Base-by-base conservation (phyloP, 2,113 vertebrate species). In the Pampusana beccarii region DNA sequence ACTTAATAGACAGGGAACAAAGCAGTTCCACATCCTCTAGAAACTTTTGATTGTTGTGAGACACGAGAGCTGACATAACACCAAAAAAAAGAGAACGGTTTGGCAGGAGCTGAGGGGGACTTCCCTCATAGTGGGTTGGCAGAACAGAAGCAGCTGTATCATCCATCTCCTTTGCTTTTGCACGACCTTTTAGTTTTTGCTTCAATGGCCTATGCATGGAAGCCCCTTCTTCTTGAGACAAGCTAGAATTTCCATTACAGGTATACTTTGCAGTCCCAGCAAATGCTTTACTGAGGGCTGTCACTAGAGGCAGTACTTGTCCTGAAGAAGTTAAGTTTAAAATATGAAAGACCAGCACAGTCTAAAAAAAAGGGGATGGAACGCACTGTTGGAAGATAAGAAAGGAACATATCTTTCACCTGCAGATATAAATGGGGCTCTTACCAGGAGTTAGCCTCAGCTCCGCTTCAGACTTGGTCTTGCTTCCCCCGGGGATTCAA, bases 21-120 rank as follows among this genome's bases (percentile, higher is more conserved):
- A 72, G 75, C 26, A 88, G 64, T 84, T 91, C 91, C 67, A 80
- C 40, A 80, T 78, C 67, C 86, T 92, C 89, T 53, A 65, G 54
- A 80, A 92, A 83, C 19, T 80, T 77, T 50, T 80, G 48, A 69
- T 28, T 79, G 50, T 36, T 73, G 40, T 1, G 1, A 83, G 75
- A 86, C 40, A 71, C 0, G 7, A 56, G 13, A 28, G 17, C 15
- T 0, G 2, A 60, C 9, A 16, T 23, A 56, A 61, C 25, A 19
- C 36, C 20, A 20, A 51, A 65, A 65, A 56, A 31, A 53, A 44
- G 62, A 42, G 28, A 80, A 46, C 0, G 3, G n/a, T 70, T 64
- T 6, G 81, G 77, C 17, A 44, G 78, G n/a, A 94, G 31, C 24
- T 3, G 1, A 75, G 44, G 16, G 29, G 12, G 17, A 70, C n/a